Percentiles rank a stretch among this genome's conserved stretches.
Conservation (phyloP, 2,888 invertebrate species). For the Yponomeuta malinellus region DNA sequence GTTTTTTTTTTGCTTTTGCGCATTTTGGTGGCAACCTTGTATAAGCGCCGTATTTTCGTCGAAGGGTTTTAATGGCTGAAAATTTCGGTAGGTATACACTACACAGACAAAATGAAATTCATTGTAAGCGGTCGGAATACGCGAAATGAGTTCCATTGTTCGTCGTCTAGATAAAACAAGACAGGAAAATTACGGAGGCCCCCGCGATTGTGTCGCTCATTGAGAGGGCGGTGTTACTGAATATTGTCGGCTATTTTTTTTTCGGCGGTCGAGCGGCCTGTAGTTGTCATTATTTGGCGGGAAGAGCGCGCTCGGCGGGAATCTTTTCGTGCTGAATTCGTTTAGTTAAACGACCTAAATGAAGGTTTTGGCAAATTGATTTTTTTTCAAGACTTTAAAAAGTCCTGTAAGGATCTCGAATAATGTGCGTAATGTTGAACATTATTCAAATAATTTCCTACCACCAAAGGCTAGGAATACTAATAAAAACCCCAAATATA, state of each 20-base stretch:
- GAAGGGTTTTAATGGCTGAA: conserved; percentile 53
- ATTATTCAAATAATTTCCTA: neutral
- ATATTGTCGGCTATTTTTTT: conserved; percentile 46
- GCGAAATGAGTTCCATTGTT: conserved; percentile 68
- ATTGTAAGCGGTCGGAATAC: conserved; percentile 39
- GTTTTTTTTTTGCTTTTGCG: neutral
- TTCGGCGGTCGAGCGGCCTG: neutral
- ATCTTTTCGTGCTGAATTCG: no score
- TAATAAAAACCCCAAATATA: neutral
- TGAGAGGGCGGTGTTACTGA: conserved; percentile 45
- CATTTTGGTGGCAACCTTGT: neutral
- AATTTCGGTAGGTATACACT: conserved; percentile 39
- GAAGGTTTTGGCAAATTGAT: neutral
- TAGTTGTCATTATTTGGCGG: conserved; percentile 12
- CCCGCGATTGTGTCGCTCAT: conserved; percentile 50
- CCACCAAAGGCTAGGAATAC: neutral
- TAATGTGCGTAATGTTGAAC: no score
- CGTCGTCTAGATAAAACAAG: conserved; percentile 55
- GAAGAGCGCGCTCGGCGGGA: neutral
- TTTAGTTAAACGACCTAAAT: neutral
- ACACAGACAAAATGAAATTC: conserved; percentile 62
- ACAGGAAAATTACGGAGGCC: conserved; percentile 57
- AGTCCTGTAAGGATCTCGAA: neutral
- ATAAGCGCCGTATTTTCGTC: conserved; percentile 18
- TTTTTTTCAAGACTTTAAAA: neutral